These are phyloP conservation scores for Zalophus californianus DNA, from an alignment of 2,797 vertebrate species.

Conservation along the genomic window DNA sequence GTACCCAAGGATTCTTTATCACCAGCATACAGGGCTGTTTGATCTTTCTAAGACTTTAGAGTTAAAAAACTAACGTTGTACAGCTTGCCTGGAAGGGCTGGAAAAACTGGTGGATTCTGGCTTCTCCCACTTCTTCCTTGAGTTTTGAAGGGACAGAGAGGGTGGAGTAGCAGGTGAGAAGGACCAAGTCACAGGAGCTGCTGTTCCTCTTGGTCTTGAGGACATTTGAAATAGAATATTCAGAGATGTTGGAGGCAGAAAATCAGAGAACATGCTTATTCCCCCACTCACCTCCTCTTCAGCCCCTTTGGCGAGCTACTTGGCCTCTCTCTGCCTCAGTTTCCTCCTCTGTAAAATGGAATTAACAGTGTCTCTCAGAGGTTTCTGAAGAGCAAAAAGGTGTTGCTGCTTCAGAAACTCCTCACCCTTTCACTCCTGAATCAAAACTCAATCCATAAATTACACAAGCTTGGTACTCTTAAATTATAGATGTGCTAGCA, in stretches of 20 bases:
- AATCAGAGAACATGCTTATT: neutral
- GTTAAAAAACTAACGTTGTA: neutral
- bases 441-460: neutral
- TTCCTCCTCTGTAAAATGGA: neutral
- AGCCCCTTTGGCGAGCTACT: neutral
- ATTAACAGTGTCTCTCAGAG: neutral
- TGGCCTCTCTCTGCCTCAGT: neutral
- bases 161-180: neutral
- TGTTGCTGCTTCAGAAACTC: neutral
- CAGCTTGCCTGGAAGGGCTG: neutral
- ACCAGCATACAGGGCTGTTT: neutral
- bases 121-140: neutral
- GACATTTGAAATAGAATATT: neutral
- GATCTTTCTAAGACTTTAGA: neutral
- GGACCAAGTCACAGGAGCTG: neutral
- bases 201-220: neutral
- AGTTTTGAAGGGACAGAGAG: neutral
- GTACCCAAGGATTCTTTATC: neutral
- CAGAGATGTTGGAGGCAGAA: neutral
- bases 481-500: neutral
- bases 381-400: neutral
- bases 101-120: neutral
- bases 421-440: neutral
- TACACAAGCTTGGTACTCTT: neutral
- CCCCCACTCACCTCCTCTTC: neutral